These are phyloP conservation scores for Heterotilapia buettikoferi DNA, from an alignment of 2,113 vertebrate species.

Conservation along the genomic window DNA sequence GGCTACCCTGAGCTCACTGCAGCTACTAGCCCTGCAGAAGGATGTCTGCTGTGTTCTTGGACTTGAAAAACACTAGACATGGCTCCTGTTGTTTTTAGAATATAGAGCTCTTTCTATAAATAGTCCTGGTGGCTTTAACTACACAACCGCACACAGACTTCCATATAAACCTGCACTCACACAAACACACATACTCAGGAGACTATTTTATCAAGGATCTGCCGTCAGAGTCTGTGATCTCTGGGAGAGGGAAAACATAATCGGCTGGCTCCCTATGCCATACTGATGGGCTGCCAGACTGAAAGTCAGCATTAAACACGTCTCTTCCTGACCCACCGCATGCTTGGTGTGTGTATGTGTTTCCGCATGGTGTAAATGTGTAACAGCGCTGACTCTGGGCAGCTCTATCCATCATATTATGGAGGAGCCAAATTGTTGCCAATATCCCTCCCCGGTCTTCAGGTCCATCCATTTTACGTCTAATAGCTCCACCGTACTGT, in stretches of 20 bases:
- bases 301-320: neutral
- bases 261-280: neutral
- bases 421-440: slow-evolving; percentile 21
- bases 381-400: neutral
- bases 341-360: neutral
- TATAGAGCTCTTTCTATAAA: slow-evolving; percentile 20
- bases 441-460: slow-evolving; percentile 18
- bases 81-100: slow-evolving; percentile 4
- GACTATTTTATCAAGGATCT: neutral
- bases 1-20: neutral
- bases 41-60: neutral
- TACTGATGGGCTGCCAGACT: slow-evolving; percentile 1
- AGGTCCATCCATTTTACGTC: slow-evolving; percentile 20
- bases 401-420: slow-evolving; percentile 33
- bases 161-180: neutral
- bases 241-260: neutral
- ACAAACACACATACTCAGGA: neutral
- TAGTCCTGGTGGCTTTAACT: slow-evolving; percentile 7
- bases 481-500: slow-evolving; percentile 7
- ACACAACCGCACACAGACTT: neutral
- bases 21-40: neutral
- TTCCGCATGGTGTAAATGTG: neutral
- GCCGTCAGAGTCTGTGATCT: neutral
- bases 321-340: neutral
- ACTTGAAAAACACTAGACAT: slow-evolving; percentile 27